Base-by-base conservation (phyloP, 1,140 invertebrate species). In the Metaphire vulgaris region DNA sequence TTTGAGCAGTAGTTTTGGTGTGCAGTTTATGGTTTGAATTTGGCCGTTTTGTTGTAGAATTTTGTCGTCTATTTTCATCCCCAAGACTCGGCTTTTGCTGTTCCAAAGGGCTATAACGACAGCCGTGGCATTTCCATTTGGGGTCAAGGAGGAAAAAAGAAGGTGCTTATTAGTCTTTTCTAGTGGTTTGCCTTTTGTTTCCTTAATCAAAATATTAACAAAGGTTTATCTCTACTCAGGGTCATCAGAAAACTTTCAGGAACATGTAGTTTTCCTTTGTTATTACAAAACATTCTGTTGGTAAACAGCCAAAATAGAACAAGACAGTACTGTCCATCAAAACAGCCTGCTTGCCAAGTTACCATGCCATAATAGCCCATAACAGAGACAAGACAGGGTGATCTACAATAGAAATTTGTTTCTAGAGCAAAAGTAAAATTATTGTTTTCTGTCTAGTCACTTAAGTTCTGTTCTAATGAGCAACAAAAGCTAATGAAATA, bases 1-100 rank as follows among this genome's bases (percentile, higher is more conserved):
- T n/a, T n/a, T n/a, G 26, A 33, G 6, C 90, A 34, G 94, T 92
- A 92, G 92, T 92, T 0, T 87, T 93, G 80, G 92, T 94, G 81
- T 94, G 92, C 0, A 94, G 92, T 21, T 94, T 93, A 85, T 94
- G 82, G 89, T 86, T 76, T 41, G 33, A 26, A 76, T 67, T 76
- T n/a, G 71, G 71, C 77, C 66, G 75, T 76, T 81, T 78, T 76
- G 1, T 84, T 86, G 74, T 74, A 90, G 86, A 89, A 90, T 71
- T 88, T 89, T 80, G 82, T 89, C 1, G 88, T 89, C 1, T 89
- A 90, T 77, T 80, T 91, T 67, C 88, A 89, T 1, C 80, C 92
- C 30, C 89, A 91, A 82, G 91, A 92, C 86, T 89, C 91, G 31
- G 88, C 88, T 28, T 85, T 87, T 80, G 74, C 81, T n/a, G 89